Percentiles rank a stretch among this genome's conserved stretches.
These are phyloP conservation scores for Proterorhinus semilunaris DNA, from an alignment of 2,113 vertebrate species.

Conservation along the genomic window DNA sequence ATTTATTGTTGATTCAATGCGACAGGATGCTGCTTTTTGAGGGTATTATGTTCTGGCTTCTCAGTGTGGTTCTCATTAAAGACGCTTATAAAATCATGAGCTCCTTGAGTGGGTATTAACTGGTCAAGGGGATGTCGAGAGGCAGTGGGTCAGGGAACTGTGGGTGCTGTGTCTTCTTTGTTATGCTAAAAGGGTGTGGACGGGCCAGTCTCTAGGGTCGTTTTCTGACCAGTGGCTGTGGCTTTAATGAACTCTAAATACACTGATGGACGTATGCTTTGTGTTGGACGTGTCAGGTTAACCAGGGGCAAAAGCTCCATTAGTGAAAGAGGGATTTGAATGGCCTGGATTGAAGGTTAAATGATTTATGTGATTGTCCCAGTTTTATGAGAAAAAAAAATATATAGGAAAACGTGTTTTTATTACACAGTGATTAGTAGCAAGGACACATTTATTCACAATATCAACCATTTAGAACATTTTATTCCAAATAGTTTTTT, in stretches of 20 bases:
- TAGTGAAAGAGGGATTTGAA: constrained; percentile 27
- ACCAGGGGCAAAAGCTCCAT: constrained; percentile 20
- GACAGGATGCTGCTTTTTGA: too few species aligned
- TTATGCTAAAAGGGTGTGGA: constrained; percentile 71
- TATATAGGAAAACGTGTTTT: neutral
- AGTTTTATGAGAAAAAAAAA: neutral
- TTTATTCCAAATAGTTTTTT: too few species aligned
- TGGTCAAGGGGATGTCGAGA: neutral
- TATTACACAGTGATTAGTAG: too few species aligned
- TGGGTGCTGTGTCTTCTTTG: constrained; percentile 48
- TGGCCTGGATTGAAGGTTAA: constrained; percentile 29
- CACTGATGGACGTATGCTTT: constrained; percentile 55
- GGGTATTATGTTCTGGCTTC: neutral
- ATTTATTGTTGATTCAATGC: too few species aligned
- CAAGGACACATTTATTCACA: too few species aligned
- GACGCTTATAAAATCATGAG: neutral
- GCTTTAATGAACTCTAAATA: constrained; percentile 75
- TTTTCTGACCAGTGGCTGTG: constrained; percentile 73
- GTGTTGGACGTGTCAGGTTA: constrained; percentile 30
- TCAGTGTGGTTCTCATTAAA: neutral
- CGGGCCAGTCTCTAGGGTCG: constrained; percentile 59
- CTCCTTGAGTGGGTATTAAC: constrained; percentile 1
- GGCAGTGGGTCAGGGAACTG: constrained; percentile 26
- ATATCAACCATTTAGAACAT: too few species aligned
- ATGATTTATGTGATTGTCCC: constrained; percentile 14